Percentiles rank a stretch among this genome's conserved stretches.
These are phyloP conservation scores for Corythucha ciliata DNA, from an alignment of 2,888 invertebrate genomes.

Conservation along the genomic window DNA sequence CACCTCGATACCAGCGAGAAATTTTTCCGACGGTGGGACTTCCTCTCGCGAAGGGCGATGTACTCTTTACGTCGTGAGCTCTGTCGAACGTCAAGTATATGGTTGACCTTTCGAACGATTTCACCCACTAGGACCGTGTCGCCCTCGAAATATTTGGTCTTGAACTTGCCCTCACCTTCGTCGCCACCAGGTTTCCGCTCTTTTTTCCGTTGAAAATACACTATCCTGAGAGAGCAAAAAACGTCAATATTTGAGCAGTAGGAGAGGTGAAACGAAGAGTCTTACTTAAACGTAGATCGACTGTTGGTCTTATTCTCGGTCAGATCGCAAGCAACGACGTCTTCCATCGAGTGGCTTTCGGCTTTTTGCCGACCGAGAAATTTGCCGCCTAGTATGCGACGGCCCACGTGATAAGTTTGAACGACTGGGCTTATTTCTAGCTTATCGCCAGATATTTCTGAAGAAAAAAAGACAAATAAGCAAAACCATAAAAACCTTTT, in stretches of 20 bases:
- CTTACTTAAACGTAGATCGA: conserved; percentile 53
- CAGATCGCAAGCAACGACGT: conserved; percentile 77
- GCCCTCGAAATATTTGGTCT: conserved; percentile 80
- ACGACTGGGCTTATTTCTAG: conserved; percentile 78
- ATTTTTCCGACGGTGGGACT: conserved; percentile 53
- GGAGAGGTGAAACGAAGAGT: not conserved
- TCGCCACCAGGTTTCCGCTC: conserved; percentile 35
- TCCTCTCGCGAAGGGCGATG: conserved; percentile 62
- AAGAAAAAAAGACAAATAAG: not conserved
- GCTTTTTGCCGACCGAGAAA: conserved; percentile 62
- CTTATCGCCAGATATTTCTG: conserved; percentile 75
- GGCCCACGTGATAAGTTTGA: conserved; percentile 33
- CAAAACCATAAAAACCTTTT: not conserved
- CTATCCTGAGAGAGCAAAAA: conserved; percentile 31
- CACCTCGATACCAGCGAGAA: conserved; percentile 42
- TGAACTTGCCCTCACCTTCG: conserved; percentile 48
- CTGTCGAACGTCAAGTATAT: conserved; percentile 75
- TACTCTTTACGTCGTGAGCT: conserved; percentile 80
- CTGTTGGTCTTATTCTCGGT: conserved; percentile 60
- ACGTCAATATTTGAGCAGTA: conserved; percentile 4
- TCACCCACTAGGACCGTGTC: conserved; percentile 65
- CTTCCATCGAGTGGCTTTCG: conserved; percentile 75
- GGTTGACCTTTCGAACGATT: conserved; percentile 78
- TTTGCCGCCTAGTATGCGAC: conserved; percentile 34
- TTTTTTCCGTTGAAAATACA: conserved; percentile 35